Conservation (phyloP, 2,797 vertebrate genomes). For the Stomatorhinus walkeri region DNA sequence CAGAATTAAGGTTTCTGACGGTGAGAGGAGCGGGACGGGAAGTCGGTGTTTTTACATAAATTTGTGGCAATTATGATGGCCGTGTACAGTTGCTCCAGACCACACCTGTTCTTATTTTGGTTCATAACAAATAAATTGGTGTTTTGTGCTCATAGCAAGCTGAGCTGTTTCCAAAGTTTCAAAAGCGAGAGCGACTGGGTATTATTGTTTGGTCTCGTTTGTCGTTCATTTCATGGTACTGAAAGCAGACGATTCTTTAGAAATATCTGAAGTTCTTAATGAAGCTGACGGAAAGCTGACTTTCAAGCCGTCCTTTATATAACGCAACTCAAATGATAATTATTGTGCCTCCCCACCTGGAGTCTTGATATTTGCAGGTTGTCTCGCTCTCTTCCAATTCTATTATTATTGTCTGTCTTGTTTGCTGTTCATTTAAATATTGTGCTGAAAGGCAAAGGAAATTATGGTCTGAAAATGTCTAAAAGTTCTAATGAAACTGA, state of each 20-base stretch:
- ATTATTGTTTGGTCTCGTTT: background rate
- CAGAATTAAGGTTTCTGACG: conserved; percentile 20
- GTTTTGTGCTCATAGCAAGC: background rate
- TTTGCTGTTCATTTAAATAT: background rate
- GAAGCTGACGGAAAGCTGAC: background rate
- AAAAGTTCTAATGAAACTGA: background rate
- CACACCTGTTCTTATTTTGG: conserved; percentile 49
- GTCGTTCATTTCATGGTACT: background rate
- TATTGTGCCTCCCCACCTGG: background rate
- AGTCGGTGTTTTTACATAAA: conserved; percentile 51
- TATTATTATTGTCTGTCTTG: background rate
- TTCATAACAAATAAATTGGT: background rate
- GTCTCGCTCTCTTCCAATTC: background rate
- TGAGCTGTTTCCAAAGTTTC: background rate
- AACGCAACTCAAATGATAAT: background rate
- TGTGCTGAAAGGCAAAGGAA: background rate
- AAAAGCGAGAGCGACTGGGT: background rate
- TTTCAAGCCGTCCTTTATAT: background rate
- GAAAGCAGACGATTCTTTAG: background rate
- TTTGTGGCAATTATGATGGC: conserved; percentile 56
- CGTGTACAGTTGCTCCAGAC: conserved; percentile 42
- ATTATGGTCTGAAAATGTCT: background rate
- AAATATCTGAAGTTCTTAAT: background rate
- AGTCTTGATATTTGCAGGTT: background rate
- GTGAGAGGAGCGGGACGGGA: conserved; percentile 32